phyloP scores from a whole-genome alignment of 2,888 invertebrate species.

The Ferrisia virgata region DNA sequence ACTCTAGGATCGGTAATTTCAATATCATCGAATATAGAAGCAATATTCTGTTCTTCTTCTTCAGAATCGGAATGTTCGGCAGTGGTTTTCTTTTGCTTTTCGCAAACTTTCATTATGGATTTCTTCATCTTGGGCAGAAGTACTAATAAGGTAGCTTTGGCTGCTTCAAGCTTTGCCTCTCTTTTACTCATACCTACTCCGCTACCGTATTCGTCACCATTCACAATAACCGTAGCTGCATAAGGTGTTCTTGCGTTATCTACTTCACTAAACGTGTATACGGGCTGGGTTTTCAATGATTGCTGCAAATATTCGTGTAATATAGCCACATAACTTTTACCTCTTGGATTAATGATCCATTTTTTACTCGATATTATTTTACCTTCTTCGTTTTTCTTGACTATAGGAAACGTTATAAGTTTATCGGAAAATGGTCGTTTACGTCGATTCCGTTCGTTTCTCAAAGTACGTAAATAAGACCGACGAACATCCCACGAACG shows the following conservation, averaged over 20 bases:
- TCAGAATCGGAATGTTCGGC: constrained; percentile 55
- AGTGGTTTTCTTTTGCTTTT: constrained; percentile 53
- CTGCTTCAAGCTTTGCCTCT: constrained; percentile 92
- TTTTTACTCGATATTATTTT: constrained; percentile 57
- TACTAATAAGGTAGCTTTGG: constrained; percentile 77
- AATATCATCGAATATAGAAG: constrained; percentile 74
- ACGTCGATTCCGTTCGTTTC: constrained; percentile 46
- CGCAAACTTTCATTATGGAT: not conserved
- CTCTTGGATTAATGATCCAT: constrained; percentile 97
- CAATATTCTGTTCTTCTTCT: constrained; percentile 24
- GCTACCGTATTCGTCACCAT: constrained; percentile 87
- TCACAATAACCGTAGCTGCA: constrained; percentile 88
- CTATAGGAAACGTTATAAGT: constrained; percentile 1
- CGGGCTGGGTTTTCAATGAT: constrained; percentile 88
- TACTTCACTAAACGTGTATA: constrained; percentile 86
- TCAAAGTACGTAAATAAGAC: constrained; percentile 45
- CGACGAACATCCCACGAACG: constrained; percentile 48
- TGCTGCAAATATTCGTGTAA: constrained; percentile 97
- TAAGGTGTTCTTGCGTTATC: constrained; percentile 92
- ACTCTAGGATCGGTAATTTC: constrained; percentile 91
- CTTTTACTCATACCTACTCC: constrained; percentile 95
- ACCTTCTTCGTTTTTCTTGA: constrained; percentile 48
- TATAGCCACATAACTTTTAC: constrained; percentile 92
- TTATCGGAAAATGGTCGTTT: constrained; percentile 12
- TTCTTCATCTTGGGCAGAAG: constrained; percentile 38